Base-by-base conservation (phyloP, 2,888 invertebrate species). In the Troglohyphantes excavatus region DNA sequence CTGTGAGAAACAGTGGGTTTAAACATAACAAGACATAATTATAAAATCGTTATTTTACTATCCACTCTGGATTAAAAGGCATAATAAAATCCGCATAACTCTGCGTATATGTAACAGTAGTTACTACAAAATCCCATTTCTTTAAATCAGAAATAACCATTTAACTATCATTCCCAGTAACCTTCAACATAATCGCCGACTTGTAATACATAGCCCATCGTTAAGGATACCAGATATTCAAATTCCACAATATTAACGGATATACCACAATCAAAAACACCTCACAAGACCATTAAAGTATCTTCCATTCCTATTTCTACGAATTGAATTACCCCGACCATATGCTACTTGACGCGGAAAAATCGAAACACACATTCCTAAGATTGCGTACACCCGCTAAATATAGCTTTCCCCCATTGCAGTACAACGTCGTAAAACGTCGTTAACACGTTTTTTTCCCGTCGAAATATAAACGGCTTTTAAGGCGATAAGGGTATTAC, bases 401-500 rank as follows among this genome's bases (percentile, higher is more conserved):
- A 53, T 53, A 53, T 53, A 53, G n/a, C 53, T 53, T 53, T 53
- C 53, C 17, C n/a, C 53, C 53, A 53, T 5, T n/a, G 53, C 53
- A n/a, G n/a, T 53, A 53, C 53, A 53, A 17, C 33, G 33, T 21
- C 73, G 27, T 75, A 73, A 73, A 73, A 73, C 21, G 61, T 59
- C 75, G 72, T 72, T 33, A n/a, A 23, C 33, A 26, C 29, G n/a
- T 75, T 75, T 75, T 75, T 75, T 75, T n/a, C n/a, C n/a, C 29
- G 65, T 26, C 19, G 43, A 65, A 65, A 65, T 78, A 78, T 78
- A 78, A 43, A 78, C 65, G 78, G 78, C 78, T 78, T 78, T 78
- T 78, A 63, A 39, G 63, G 65, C 65, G 78, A 78, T 78, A 78
- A 78, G 78, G n/a, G 65, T 63, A 43, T 65, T 78, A 78, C 78